These are phyloP conservation scores for Hyperoplus lanceolatus DNA, from an alignment of 2,797 vertebrate species.

Conservation along the genomic window DNA sequence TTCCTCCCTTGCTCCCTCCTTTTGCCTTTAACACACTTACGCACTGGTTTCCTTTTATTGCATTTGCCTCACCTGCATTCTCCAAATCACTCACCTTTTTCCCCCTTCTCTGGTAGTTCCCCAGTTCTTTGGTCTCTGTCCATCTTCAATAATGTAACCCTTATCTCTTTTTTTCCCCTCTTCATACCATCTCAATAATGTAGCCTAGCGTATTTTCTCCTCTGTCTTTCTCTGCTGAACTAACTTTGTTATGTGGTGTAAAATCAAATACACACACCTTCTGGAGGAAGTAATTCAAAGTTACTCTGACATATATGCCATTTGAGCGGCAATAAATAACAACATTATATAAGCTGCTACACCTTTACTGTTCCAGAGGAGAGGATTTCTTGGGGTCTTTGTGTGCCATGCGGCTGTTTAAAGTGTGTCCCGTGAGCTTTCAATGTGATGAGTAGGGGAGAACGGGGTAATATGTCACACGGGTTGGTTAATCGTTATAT, in stretches of 20 bases:
- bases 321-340: conserved; percentile 46
- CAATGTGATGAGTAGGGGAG: conserved; percentile 42
- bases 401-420: conserved; percentile 35
- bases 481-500: too few relatives aligned
- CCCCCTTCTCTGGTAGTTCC: neutral
- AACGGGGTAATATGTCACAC: too few relatives aligned
- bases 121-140: neutral
- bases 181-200: conserved; percentile 53
- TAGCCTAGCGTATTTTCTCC: conserved; percentile 24
- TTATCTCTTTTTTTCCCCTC: conserved; percentile 18
- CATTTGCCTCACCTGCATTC: conserved; percentile 4
- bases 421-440: conserved; percentile 43
- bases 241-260: conserved; percentile 40
- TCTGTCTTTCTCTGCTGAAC: conserved; percentile 31
- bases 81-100: neutral
- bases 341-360: conserved; percentile 64
- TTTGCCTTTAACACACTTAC: neutral
- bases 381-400: conserved; percentile 35
- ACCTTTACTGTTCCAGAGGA: conserved; percentile 26
- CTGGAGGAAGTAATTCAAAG: conserved; percentile 50
- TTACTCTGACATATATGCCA: conserved; percentile 27
- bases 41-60: neutral
- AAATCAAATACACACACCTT: conserved; percentile 44
- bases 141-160: conserved; percentile 28
- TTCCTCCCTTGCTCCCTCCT: neutral